These are phyloP conservation scores for Pterocles burchelli DNA, from an alignment of 2,113 vertebrate genomes.

Conservation along the genomic window DNA sequence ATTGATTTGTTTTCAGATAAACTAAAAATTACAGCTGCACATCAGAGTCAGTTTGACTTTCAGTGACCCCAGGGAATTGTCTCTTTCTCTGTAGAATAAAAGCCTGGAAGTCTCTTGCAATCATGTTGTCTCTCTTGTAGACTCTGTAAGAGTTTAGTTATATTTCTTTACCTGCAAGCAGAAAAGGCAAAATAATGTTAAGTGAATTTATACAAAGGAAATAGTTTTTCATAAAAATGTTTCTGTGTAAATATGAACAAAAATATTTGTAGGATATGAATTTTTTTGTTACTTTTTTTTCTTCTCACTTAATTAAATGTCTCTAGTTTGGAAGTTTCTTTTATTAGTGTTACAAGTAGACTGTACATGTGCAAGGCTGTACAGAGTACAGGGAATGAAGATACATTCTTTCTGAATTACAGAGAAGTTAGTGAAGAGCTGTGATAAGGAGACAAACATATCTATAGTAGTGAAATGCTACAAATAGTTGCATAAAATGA, in stretches of 20 bases:
- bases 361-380: background rate
- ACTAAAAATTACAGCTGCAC: slow-evolving; percentile 40
- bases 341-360: background rate
- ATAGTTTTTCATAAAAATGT: slow-evolving; percentile 76
- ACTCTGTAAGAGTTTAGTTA: background rate
- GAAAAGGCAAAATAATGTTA: background rate
- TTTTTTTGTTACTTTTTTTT: background rate
- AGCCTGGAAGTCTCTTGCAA: slow-evolving; percentile 10
- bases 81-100: slow-evolving; percentile 41
- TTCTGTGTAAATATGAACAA: slow-evolving; percentile 62
- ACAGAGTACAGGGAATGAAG: background rate
- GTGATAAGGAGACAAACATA: background rate
- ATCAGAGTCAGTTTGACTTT: slow-evolving; percentile 11
- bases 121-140: background rate
- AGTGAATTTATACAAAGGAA: slow-evolving; percentile 34
- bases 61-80: slow-evolving; percentile 21
- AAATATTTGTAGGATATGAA: slow-evolving; percentile 19
- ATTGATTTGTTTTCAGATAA: slow-evolving; percentile 61
- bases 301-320: background rate
- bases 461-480: background rate
- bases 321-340: slow-evolving; percentile 11
- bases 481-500: background rate
- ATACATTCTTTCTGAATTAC: background rate
- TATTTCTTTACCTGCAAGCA: background rate
- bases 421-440: background rate